Evolutionary conservation across 2,797 vertebrate species (phyloP).

Genomic region (Thripadectes ignobilis): DNA sequence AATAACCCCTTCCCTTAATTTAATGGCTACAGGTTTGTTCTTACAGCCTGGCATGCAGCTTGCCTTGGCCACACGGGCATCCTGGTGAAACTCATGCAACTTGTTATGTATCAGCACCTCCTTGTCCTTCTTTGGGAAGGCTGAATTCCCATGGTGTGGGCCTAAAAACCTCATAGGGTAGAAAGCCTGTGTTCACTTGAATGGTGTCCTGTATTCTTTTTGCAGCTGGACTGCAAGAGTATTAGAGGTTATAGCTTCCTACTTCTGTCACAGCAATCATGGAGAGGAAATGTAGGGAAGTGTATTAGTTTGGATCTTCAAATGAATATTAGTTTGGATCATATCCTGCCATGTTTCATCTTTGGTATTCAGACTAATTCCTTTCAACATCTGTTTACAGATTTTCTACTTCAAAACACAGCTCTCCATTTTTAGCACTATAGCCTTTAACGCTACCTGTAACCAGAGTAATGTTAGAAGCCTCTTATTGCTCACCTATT

Average conservation of each 20-base stretch:
- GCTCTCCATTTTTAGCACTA: not conserved
- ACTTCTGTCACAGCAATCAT: not conserved
- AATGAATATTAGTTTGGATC: not conserved
- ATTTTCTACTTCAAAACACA: not conserved
- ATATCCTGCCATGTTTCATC: not conserved
- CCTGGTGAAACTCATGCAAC: not conserved
- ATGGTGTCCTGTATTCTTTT: not conserved
- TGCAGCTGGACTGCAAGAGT: not conserved
- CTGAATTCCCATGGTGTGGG: not conserved
- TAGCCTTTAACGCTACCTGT: not conserved
- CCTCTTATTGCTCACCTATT: not conserved
- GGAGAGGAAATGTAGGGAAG: not conserved
- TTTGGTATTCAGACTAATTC: not conserved
- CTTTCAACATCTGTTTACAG: not conserved
- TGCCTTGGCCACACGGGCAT: not conserved
- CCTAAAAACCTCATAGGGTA: not conserved
- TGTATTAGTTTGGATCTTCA: not conserved
- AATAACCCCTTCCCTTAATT: not conserved
- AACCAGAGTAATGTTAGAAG: not conserved
- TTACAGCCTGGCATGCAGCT: not conserved
- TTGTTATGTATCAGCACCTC: not conserved
- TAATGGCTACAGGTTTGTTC: not conserved
- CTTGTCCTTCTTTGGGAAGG: not conserved
- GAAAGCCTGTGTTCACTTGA: not conserved
- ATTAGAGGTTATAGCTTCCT: not conserved